A percentile compares a stretch with the other conserved stretches of the same genome.
phyloP scores from a whole-genome alignment of 1,140 invertebrate genomes.

The Armadillidium nasatum region DNA sequence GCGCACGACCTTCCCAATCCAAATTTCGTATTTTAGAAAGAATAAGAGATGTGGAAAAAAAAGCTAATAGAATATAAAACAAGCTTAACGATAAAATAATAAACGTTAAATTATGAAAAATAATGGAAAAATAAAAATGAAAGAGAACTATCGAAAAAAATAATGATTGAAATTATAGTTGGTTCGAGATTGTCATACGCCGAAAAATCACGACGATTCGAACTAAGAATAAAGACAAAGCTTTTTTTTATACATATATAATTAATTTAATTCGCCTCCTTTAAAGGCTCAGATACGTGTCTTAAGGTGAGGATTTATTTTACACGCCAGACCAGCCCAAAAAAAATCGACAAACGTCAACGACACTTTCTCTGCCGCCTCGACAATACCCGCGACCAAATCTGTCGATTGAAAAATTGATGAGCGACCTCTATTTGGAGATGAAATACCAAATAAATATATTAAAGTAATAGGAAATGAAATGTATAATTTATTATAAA shows the following conservation, averaged over 20 bases:
- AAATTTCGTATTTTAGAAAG: background rate
- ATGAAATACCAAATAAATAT: too few relatives aligned
- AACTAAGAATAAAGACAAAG: too few relatives aligned
- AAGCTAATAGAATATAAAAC: background rate
- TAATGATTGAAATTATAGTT: too few relatives aligned
- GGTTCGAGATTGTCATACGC: too few relatives aligned
- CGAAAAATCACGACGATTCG: too few relatives aligned
- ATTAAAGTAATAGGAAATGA: too few relatives aligned
- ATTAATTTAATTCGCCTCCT: constrained; percentile 6
- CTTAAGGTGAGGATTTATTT: constrained; percentile 5
- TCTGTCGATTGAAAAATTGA: background rate
- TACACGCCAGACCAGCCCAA: background rate
- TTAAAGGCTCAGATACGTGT: background rate
- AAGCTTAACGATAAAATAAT: background rate
- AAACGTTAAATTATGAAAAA: background rate
- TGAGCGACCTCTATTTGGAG: background rate
- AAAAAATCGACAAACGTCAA: background rate
- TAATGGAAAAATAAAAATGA: background rate
- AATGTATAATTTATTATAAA: too few relatives aligned
- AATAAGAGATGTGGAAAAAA: background rate
- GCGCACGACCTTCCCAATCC: background rate
- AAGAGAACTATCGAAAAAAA: background rate
- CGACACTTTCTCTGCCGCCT: background rate
- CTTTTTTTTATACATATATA: background rate
- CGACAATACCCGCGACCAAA: too few relatives aligned